These are phyloP conservation scores for Epizoanthus ramosus DNA, from an alignment of 92 coral and sea anemone genomes.

Conservation along the genomic window DNA sequence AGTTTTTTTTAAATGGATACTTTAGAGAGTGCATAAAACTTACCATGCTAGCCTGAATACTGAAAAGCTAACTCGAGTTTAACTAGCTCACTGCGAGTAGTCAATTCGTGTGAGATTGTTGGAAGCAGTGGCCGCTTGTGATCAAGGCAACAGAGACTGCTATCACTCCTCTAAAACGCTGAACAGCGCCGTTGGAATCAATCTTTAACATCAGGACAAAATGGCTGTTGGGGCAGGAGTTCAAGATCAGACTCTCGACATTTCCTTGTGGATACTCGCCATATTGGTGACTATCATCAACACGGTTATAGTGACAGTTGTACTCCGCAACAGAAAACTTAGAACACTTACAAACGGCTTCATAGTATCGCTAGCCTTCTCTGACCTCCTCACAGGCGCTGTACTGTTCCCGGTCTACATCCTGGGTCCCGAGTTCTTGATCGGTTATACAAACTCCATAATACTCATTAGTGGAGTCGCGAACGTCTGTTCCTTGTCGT, in stretches of 20 bases:
- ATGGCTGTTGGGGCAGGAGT: constrained; percentile 38
- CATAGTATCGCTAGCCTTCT: constrained; percentile 28
- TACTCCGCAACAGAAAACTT: constrained; percentile 14
- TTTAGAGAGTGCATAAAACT: too few relatives aligned
- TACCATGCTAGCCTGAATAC: too few relatives aligned
- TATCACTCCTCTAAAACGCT: too few relatives aligned
- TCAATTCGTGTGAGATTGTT: too few relatives aligned
- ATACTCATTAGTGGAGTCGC: constrained; percentile 33
- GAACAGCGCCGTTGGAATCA: too few relatives aligned
- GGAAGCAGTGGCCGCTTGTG: too few relatives aligned
- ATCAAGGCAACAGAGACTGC: too few relatives aligned
- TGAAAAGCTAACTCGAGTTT: too few relatives aligned
- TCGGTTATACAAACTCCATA: constrained; percentile 29
- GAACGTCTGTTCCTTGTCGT: constrained; percentile 20
- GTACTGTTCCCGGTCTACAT: constrained; percentile 36
- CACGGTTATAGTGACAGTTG: constrained; percentile 4
- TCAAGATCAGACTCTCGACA: background rate
- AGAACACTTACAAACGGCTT: constrained; percentile 27
- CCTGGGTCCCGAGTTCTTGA: constrained; percentile 16
- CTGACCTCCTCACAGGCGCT: constrained; percentile 32
- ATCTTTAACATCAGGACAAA: too few relatives aligned
- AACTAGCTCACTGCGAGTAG: too few relatives aligned
- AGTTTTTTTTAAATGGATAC: too few relatives aligned
- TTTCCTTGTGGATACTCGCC: constrained; percentile 27
- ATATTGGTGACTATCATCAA: constrained; percentile 3